A percentile compares a stretch with the other conserved stretches of the same genome.
Conservation (phyloP, 2,113 vertebrate genomes). For the Athene cunicularia region DNA sequence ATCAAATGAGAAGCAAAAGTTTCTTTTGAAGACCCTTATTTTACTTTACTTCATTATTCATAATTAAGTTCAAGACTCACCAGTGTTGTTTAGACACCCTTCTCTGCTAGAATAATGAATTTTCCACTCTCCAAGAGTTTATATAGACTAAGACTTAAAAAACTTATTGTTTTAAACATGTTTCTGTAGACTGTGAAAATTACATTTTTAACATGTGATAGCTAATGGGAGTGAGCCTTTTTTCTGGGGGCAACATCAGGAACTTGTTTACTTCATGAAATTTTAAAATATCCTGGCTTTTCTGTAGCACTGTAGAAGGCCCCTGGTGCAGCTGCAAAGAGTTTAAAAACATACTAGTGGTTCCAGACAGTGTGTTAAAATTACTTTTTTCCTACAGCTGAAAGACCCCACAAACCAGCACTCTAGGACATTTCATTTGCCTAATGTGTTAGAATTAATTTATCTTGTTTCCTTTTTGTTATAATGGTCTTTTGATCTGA, state of each 20-base stretch:
- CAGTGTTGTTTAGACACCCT: background rate
- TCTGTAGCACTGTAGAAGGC: background rate
- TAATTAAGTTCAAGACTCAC: background rate
- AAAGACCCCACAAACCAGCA: background rate
- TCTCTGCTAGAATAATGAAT: background rate
- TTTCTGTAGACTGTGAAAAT: background rate
- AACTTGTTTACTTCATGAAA: background rate
- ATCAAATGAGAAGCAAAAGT: background rate
- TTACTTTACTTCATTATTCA: background rate
- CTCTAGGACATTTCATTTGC: background rate
- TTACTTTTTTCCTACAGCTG: background rate
- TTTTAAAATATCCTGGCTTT: background rate
- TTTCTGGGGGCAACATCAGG: background rate
- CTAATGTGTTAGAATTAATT: background rate
- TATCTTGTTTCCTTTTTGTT: slow-evolving; percentile 15
- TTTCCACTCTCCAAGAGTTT: background rate
- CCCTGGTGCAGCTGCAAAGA: background rate
- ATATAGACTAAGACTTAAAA: background rate
- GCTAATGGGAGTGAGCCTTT: background rate
- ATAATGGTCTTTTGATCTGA: background rate
- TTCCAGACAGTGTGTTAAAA: background rate
- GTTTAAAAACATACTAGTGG: background rate
- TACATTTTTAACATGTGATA: background rate
- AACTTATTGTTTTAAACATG: background rate
- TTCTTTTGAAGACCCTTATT: background rate